Evolutionary conservation across 2,797 vertebrate genomes (phyloP), one percentile per base, ranked within the genome.

Genomic region (Myripristis murdjan): DNA sequence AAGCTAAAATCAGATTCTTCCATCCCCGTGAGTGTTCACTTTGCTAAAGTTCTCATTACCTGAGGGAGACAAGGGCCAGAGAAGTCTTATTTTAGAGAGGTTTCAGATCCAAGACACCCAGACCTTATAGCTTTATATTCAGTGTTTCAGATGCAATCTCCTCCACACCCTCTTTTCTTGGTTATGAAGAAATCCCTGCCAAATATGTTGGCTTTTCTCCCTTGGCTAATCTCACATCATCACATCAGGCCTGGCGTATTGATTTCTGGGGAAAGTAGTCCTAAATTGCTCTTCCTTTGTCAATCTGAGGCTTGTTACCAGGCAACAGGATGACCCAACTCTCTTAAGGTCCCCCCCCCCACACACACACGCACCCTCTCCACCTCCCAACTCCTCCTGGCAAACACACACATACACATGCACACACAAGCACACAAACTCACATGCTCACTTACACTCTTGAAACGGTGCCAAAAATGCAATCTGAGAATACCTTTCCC

Each of bases 181-280:
- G 89, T 91, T 91, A 91, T 94, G 82, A 92, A 93, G 92, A 90
- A 85, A 88, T 77, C 79, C 60, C 87, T 82, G 89, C 89, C 57
- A 86, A 84, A 84, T 88, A 92, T 90, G 81, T 87, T 93, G 89
- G 86, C 85, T 93, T 94, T 92, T 92, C 81, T 92, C 91, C 88
- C 90, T 83, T 77, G 81, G 89, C 92, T 95, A 94, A 95, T 95
- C 93, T 96, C 88, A 91, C 91, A 94, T 95, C 95, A 94, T 95
- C 89, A 91, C 91, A 93, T 95, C 90, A 95, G 93, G 90, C 90
- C 93, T 93, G 92, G 93, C 92, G 94, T 96, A 96, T 95, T 94
- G 96, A 96, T 96, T 97, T 94, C 92, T 93, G 90, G 81, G 89
- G 90, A 94, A 94, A 93, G 91, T 92, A 90, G 91, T 88, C 86